Evolutionary conservation across 2,888 invertebrate species (phyloP).

Genomic region (Tachina lurida): DNA sequence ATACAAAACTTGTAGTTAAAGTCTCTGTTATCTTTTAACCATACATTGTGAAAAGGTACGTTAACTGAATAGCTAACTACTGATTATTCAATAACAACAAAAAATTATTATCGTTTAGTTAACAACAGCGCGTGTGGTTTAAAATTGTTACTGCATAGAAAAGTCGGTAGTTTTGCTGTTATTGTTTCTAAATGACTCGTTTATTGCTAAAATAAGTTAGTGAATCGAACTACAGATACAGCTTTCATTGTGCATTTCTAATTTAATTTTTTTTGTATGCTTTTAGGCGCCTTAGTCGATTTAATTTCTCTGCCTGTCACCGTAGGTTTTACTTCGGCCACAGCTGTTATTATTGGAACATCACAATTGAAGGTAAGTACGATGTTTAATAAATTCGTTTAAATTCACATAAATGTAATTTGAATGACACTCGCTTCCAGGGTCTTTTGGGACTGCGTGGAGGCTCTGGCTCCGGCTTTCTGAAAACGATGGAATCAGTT

Average conservation of each 20-base stretch:
- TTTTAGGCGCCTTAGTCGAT: conserved; percentile 91
- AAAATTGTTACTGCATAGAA: too few species aligned
- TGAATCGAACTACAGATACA: neutral
- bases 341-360: conserved; percentile 94
- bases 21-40: too few species aligned
- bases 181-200: too few species aligned
- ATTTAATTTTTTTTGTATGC: neutral
- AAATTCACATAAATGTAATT: neutral
- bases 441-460: conserved; percentile 89
- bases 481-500: conserved; percentile 89
- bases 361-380: conserved; percentile 89
- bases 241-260: neutral
- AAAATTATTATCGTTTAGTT: too few species aligned
- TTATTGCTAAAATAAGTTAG: too few species aligned
- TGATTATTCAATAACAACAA: too few species aligned
- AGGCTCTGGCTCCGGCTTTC: conserved; percentile 87
- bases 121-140: too few species aligned
- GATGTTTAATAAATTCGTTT: neutral
- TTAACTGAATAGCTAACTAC: too few species aligned
- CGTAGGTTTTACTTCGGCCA: conserved; percentile 95
- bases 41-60: too few species aligned
- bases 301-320: conserved; percentile 95
- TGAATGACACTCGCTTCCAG: conserved; percentile 68
- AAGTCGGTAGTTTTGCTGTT: too few species aligned
- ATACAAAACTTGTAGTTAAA: too few species aligned